These are phyloP conservation scores for Centrocercus urophasianus DNA, from an alignment of 2,113 vertebrate species.

Conservation along the genomic window DNA sequence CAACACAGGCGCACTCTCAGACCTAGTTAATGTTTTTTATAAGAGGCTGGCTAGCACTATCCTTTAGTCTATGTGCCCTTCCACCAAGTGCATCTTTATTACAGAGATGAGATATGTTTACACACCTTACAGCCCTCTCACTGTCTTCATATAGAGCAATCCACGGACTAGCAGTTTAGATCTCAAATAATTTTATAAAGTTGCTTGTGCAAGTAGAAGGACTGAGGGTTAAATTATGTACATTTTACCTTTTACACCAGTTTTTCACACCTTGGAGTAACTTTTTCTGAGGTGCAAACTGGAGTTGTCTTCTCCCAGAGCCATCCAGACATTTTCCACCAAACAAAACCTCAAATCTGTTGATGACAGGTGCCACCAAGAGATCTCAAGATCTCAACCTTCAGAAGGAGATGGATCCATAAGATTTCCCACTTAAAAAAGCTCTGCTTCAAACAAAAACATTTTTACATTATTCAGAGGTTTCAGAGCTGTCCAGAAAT, in stretches of 20 bases:
- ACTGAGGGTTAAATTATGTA: neutral
- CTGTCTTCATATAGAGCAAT: neutral
- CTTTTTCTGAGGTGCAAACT: neutral
- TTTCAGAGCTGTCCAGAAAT: neutral
- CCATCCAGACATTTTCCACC: neutral
- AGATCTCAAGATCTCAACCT: neutral
- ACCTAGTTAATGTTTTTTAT: neutral
- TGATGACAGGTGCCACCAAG: neutral
- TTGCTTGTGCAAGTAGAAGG: neutral
- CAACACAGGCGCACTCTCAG: neutral
- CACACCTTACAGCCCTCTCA: neutral
- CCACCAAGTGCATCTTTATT: neutral
- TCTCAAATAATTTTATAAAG: neutral
- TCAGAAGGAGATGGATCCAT: neutral
- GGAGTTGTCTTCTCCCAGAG: neutral
- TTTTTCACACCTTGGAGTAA: neutral
- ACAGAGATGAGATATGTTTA: neutral
- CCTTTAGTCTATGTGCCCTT: neutral
- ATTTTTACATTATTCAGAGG: neutral
- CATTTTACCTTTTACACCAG: neutral
- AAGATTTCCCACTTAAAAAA: neutral
- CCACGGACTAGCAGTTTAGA: neutral
- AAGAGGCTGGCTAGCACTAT: neutral
- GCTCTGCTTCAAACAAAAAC: neutral
- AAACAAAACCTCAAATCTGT: neutral